Percentiles rank a stretch among this genome's conserved stretches.
phyloP scores from a whole-genome alignment of 2,113 vertebrate species.

The Nothoprocta perdicaria region DNA sequence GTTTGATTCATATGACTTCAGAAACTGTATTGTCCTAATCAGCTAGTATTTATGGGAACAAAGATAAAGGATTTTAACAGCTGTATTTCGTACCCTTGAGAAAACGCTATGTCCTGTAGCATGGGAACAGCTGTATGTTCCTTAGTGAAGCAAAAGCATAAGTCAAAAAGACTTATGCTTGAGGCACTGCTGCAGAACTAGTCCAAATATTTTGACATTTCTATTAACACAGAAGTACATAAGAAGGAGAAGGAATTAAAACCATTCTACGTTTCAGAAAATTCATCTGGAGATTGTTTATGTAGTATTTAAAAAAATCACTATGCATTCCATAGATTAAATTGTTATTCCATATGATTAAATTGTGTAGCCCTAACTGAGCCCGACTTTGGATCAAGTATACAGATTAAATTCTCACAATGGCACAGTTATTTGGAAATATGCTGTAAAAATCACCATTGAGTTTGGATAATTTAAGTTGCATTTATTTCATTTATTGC shows the following conservation, averaged over 20 bases:
- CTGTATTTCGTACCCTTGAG: not conserved
- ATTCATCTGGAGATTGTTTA: not conserved
- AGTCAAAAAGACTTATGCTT: not conserved
- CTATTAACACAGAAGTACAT: not conserved
- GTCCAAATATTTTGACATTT: constrained; percentile 11
- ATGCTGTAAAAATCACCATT: not conserved
- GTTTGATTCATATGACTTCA: not conserved
- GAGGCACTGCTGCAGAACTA: not conserved
- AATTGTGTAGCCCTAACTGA: not conserved
- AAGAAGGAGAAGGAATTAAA: not conserved
- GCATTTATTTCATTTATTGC: not conserved
- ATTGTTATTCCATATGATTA: not conserved
- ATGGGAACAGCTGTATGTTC: not conserved
- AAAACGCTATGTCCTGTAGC: not conserved
- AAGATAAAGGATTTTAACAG: not conserved
- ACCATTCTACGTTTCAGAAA: not conserved
- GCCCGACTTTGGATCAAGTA: not conserved
- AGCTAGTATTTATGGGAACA: not conserved
- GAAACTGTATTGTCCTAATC: not conserved
- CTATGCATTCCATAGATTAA: too few species aligned
- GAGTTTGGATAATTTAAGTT: not conserved
- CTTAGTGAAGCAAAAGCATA: not conserved
- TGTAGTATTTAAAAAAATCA: accelerated
- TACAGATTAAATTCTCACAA: not conserved
- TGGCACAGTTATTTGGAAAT: not conserved